Percentiles rank a stretch among this genome's conserved stretches.
phyloP scores from a whole-genome alignment of 2,113 vertebrate genomes.

The Pica pica region DNA sequence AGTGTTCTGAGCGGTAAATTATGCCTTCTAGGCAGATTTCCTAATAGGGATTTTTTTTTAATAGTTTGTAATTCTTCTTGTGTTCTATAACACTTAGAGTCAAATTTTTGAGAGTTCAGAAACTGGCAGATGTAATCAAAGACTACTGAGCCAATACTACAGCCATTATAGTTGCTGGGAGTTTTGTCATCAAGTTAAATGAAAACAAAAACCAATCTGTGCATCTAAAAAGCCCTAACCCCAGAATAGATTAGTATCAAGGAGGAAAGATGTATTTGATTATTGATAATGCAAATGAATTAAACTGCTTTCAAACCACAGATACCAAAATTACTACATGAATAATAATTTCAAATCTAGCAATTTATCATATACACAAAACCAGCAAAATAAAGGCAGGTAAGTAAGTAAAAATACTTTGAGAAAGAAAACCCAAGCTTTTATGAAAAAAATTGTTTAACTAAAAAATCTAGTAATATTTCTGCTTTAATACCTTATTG shows the following conservation, averaged over 20 bases:
- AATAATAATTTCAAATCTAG: background rate
- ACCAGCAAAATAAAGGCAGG: background rate
- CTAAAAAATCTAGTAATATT: background rate
- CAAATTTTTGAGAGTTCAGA: background rate
- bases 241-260: background rate
- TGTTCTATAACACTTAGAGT: background rate
- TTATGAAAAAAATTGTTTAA: background rate
- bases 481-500: background rate
- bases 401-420: background rate
- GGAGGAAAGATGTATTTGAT: background rate
- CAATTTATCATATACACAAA: background rate
- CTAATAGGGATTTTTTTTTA: background rate
- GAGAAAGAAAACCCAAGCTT: background rate
- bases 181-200: background rate
- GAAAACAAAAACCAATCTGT: background rate
- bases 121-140: background rate
- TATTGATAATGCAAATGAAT: background rate
- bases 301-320: background rate
- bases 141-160: background rate
- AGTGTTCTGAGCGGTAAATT: background rate
- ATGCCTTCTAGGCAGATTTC: background rate
- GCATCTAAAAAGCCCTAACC: background rate
- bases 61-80: background rate
- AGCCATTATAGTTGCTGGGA: background rate
- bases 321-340: background rate